These are phyloP conservation scores for Folsomia manolachei DNA, from an alignment of 2,888 invertebrate species.

Conservation along the genomic window DNA sequence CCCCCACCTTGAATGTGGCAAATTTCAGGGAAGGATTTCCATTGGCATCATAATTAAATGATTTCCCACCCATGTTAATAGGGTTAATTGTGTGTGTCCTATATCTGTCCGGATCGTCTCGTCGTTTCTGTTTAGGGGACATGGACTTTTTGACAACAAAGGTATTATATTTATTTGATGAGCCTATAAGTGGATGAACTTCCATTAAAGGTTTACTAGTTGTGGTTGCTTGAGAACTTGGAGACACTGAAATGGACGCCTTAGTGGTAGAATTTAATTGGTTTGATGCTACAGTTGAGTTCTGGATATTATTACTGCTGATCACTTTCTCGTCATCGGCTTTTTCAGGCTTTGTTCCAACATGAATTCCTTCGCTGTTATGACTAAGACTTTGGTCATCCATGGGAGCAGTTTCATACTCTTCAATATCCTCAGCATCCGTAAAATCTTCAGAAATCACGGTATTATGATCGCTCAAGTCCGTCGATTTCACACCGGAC, in stretches of 20 bases:
- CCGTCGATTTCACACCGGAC: slow-evolving; percentile 33
- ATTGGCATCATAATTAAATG: slow-evolving; percentile 31
- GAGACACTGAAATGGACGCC: neutral
- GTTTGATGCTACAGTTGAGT: neutral
- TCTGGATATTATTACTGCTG: neutral
- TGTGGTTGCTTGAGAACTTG: neutral
- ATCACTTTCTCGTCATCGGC: slow-evolving; percentile 25
- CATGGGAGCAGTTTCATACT: slow-evolving; percentile 39
- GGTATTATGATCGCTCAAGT: slow-evolving; percentile 40
- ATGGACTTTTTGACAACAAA: slow-evolving; percentile 46
- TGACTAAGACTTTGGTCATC: slow-evolving; percentile 24
- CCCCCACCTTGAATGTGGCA: slow-evolving; percentile 40
- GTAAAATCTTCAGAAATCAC: slow-evolving; percentile 43
- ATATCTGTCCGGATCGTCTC: slow-evolving; percentile 70
- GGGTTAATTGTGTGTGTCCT: slow-evolving; percentile 63
- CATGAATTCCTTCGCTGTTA: too few species aligned
- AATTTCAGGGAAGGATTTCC: slow-evolving; percentile 42
- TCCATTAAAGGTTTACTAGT: slow-evolving; percentile 39
- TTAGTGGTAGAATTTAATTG: neutral
- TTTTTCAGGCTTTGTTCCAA: slow-evolving; percentile 21
- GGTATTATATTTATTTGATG: slow-evolving; percentile 29
- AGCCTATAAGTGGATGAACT: slow-evolving; percentile 34
- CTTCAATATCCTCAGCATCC: slow-evolving; percentile 43
- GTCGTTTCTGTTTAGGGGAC: slow-evolving; percentile 61
- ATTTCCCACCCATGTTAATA: slow-evolving; percentile 25